Base-by-base conservation (phyloP, 1,140 invertebrate species). In the Sarcophaga peregrina region DNA sequence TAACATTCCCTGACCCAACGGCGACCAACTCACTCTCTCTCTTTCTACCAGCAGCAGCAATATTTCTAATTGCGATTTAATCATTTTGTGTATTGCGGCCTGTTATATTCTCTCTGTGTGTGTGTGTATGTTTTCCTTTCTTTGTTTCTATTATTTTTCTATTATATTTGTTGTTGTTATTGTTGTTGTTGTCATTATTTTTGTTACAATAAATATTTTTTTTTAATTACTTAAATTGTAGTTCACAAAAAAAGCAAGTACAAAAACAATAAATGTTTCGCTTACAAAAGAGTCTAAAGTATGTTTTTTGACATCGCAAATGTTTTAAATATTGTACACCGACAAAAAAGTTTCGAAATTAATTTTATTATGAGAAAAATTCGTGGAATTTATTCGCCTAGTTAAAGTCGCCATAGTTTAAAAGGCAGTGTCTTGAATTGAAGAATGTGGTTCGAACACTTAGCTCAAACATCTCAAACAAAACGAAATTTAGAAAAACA, bases 161-260 rank as follows among this genome's bases (percentile, higher is more conserved):
- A 58, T 58, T 37, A 4, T 68, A 20, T 1, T 37, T 37, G 25
- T 37, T 37, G 25, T 37, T 37, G 25, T 37, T 4, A 25, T 68
- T 68, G 25, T 37, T 37, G 25, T 37, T 37, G 25, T 37, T 4
- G 8, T 68, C 20, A 25, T 68, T 68, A 37, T 37, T 68, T 68
- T 25, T 25, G 62, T 68, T 68, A 68, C 62, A 68, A 68, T 68
- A 68, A 68, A 68, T 68, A 68, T 68, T 68, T 68, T 68, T 68
- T 68, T 68, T 68, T 68, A 68, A 68, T 68, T 68, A 68, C 62
- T 68, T 68, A 68, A 68, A 68, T 68, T 68, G 62, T 25, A 68
- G 15, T 68, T 68, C 17, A 68, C 62, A 68, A 68, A 68, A 20
- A 68, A 68, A 68, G 20, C 20, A 68, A 68, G 4, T n/a, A 68